Evolutionary conservation across 2,888 invertebrate genomes (phyloP), one percentile per base, ranked within the genome.

Genomic region (Odontocolon sp.): DNA sequence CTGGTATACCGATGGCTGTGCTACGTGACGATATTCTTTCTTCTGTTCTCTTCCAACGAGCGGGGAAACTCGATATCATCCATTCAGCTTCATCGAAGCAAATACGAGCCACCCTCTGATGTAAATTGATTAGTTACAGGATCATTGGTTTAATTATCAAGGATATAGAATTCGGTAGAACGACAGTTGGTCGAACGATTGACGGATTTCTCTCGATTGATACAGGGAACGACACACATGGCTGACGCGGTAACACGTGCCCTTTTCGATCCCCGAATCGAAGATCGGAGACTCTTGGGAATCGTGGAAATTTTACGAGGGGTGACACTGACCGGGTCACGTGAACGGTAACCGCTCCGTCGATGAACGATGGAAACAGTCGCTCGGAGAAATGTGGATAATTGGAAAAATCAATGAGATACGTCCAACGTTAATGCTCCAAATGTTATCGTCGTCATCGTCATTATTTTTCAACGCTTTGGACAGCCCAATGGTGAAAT

Each of bases 201-300:
- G 61, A 61, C 61, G 11, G 61, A 21, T 47, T 33, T 77, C 68
- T 67, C 71, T 71, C 76, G 67, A 71, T 77, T 77, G 47, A 63
- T 47, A 52, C 26, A 33, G 61, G 45, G 16, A 14, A 1, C 8
- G 16, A 2, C 0, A 6, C 0, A 0, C 14, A 18, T n/a, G 42
- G 16, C 11, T 47, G 11, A 3, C 3, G 38, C 21, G 38, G 38
- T n/a, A n/a, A n/a, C n/a, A n/a, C n/a, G n/a, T n/a, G n/a, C n/a
- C n/a, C n/a, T n/a, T n/a, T n/a, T n/a, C n/a, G n/a, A n/a, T n/a
- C n/a, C n/a, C n/a, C n/a, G n/a, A n/a, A n/a, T n/a, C n/a, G n/a
- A n/a, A n/a, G n/a, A n/a, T n/a, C n/a, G n/a, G n/a, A n/a, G n/a
- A n/a, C n/a, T n/a, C n/a, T n/a, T n/a, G n/a, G n/a, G n/a, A n/a